Evolutionary conservation across 1,140 invertebrate species (phyloP).

Genomic region (Diploscapter pachys): DNA sequence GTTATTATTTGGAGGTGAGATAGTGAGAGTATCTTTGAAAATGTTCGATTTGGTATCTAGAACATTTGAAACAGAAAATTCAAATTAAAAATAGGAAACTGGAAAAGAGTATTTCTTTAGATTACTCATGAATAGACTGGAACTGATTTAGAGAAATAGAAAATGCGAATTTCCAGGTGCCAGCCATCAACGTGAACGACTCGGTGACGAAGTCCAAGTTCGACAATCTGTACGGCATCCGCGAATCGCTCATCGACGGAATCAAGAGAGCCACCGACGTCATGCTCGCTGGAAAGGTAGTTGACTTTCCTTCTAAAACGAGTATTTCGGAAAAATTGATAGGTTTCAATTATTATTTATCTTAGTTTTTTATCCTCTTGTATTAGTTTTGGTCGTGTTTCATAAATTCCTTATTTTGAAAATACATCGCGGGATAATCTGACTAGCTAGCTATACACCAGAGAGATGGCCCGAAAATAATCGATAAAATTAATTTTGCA

Average conservation of each 20-base stretch:
- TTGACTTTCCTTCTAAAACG: neutral
- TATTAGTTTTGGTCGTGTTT: too few species aligned
- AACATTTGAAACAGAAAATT: too few species aligned
- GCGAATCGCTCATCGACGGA: conserved; percentile 95
- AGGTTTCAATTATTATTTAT: too few species aligned
- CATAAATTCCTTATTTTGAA: too few species aligned
- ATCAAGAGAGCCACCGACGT: conserved; percentile 96
- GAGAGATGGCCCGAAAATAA: too few species aligned
- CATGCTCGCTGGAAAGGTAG: conserved; percentile 82
- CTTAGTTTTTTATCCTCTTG: too few species aligned
- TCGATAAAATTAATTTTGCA: neutral
- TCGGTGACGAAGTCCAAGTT: conserved; percentile 81
- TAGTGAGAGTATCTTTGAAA: neutral
- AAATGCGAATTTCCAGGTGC: conserved; percentile 31
- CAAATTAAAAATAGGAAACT: too few species aligned
- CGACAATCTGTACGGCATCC: conserved; percentile 97
- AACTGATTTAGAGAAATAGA: neutral
- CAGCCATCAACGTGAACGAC: conserved; percentile 59
- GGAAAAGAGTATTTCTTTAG: too few species aligned
- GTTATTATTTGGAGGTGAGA: neutral
- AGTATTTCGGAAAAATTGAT: neutral
- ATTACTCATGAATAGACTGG: neutral
- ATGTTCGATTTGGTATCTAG: conserved; percentile 6
- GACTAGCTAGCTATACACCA: too few species aligned
- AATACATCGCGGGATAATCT: too few species aligned